Evolutionary conservation across 1,140 invertebrate genomes (phyloP), one percentile per base, ranked within the genome.

Genomic region (Coptotermes formosanus): DNA sequence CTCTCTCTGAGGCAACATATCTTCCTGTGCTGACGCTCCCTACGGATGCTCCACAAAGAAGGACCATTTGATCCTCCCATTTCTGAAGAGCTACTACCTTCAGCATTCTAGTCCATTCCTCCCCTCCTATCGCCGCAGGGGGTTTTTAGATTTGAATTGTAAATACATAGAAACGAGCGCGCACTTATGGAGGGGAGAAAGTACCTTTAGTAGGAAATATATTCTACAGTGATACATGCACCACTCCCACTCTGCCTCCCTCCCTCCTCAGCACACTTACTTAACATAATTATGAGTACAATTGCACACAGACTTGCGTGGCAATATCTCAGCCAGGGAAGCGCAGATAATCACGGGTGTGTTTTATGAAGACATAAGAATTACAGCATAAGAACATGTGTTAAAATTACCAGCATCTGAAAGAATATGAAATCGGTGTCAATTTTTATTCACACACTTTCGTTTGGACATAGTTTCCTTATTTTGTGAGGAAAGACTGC

Each of bases 121-220:
- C 52, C 52, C 21, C 9, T 16, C 59, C 25, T 16, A 25, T 75
- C 64, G n/a, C n/a, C 64, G n/a, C 64, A 12, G 25, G 59, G 64
- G 64, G 64, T n/a, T 75, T 75, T 75, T 75, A 75, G 64, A 75
- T 75, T 75, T 75, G 64, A 75, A 75, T 75, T 75, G 64, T 75
- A 75, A 75, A 75, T 75, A 75, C 25, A 75, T 7, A 75, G 64
- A 75, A 75, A 75, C n/a, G 64, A 75, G 64, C 64, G n/a, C 8
- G 64, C 64, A 75, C 64, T 75, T 75, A 30, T 30, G 64, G 4
- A 30, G 64, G 64, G 14, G 64, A 30, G 19, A 30, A n/a, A 30
- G 64, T 25, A 30, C 52, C 19, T 4, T 21, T 16, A 21, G 14
- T 55, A 21, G 3, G n/a, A 30, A 75, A 75, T 30, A 30, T 30